Evolutionary conservation across 1,140 invertebrate genomes (phyloP).

Genomic region (Drosophila bipectinata): DNA sequence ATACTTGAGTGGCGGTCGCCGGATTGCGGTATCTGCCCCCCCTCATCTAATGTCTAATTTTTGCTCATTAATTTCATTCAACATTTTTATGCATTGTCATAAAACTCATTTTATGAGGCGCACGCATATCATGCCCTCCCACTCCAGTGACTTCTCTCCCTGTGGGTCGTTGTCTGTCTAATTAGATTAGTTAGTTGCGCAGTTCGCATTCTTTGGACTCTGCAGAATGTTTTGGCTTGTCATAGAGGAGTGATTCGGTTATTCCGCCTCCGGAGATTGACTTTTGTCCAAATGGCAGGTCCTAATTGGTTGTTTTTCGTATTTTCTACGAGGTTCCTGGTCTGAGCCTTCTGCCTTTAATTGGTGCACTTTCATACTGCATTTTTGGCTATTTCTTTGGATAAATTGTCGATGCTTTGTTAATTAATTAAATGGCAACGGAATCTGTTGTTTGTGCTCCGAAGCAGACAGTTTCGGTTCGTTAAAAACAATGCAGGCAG

Average conservation of each 20-base stretch:
- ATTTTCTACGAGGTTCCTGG: conserved; percentile 16
- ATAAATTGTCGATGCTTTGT: conserved; percentile 29
- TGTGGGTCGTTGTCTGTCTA: conserved; percentile 51
- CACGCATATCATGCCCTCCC: conserved; percentile 18
- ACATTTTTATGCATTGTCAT: conserved; percentile 82
- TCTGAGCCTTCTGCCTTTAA: conserved; percentile 22
- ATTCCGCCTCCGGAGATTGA: conserved; percentile 8
- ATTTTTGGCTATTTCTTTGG: conserved; percentile 25
- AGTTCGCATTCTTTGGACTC: conserved; percentile 41
- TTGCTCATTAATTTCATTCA: conserved; percentile 78
- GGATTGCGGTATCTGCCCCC: conserved; percentile 8
- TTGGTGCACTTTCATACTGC: conserved; percentile 30
- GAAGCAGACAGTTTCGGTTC: conserved; percentile 13
- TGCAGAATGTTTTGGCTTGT: conserved; percentile 24
- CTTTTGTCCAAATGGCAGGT: conserved; percentile 20
- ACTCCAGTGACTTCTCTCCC: conserved; percentile 1
- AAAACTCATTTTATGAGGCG: conserved; percentile 76
- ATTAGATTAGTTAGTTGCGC: conserved; percentile 72
- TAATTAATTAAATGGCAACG: conserved; percentile 59
- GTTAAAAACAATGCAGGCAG: conserved; percentile 18
- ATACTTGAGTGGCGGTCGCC: conserved; percentile 48
- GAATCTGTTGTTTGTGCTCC: conserved; percentile 28
- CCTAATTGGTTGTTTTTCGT: conserved; percentile 33
- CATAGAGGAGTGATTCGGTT: conserved; percentile 21
- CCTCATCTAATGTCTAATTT: conserved; percentile 71